Evolutionary conservation across 2,888 invertebrate genomes (phyloP).

Genomic region (Amphiduros pacificus): DNA sequence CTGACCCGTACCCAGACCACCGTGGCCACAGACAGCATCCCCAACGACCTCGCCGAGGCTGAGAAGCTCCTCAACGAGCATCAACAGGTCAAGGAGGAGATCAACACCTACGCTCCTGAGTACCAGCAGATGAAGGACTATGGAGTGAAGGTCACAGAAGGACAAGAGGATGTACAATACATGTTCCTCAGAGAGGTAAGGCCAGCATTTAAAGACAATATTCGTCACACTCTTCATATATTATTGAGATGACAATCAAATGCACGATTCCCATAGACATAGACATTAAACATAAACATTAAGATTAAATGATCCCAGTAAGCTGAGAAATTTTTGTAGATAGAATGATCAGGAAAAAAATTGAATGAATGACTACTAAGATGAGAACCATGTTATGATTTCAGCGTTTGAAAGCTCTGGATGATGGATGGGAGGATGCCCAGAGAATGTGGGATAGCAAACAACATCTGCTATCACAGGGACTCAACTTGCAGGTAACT

Average conservation of each 20-base stretch:
- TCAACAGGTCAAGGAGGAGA: constrained; percentile 97
- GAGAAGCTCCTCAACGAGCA: constrained; percentile 96
- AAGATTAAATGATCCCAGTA: too few relatives aligned
- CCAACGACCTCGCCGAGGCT: constrained; percentile 71
- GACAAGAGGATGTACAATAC: constrained; percentile 90
- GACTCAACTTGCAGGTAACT: constrained; percentile 70
- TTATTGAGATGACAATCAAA: neutral
- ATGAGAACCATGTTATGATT: constrained; percentile 18
- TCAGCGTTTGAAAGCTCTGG: constrained; percentile 87
- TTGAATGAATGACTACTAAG: too few relatives aligned
- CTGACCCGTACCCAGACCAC: constrained; percentile 99
- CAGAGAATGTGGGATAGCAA: constrained; percentile 99
- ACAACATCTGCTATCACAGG: constrained; percentile 90
- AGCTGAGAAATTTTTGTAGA: too few relatives aligned
- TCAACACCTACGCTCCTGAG: constrained; percentile 98
- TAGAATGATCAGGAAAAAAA: too few relatives aligned
- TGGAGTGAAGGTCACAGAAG: constrained; percentile 71
- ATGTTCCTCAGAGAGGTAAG: constrained; percentile 93
- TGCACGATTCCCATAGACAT: neutral
- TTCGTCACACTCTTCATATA: neutral
- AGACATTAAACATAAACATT: too few relatives aligned
- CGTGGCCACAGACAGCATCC: constrained; percentile 59
- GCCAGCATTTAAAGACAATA: neutral
- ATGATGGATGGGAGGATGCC: constrained; percentile 98
- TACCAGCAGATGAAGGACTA: constrained; percentile 99